A percentile compares a stretch with the other conserved stretches of the same genome.
phyloP scores from a whole-genome alignment of 2,888 invertebrate species.

The Ichneumon xanthorius region DNA sequence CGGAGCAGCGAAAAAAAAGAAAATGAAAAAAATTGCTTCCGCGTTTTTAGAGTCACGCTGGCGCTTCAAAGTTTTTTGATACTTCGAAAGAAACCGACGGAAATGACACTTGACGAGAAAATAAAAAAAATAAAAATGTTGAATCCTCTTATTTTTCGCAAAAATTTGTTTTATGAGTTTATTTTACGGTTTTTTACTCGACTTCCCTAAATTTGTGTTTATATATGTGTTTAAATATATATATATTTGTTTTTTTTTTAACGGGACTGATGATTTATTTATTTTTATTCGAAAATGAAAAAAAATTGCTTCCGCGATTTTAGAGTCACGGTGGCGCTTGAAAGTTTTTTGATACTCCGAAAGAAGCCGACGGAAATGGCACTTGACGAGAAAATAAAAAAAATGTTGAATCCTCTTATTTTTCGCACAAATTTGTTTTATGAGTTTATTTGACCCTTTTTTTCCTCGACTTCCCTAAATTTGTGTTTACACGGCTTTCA shows the following conservation, averaged over 20 bases:
- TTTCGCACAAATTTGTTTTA: not conserved
- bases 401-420: not conserved
- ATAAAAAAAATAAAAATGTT: too few relatives aligned
- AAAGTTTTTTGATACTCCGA: constrained; percentile 25
- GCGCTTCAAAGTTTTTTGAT: constrained; percentile 53
- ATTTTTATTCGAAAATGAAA: not conserved
- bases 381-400: not conserved
- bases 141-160: not conserved
- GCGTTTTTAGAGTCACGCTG: constrained; percentile 65
- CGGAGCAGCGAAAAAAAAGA: constrained; percentile 7
- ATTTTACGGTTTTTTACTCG: not conserved
- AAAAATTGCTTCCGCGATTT: constrained; percentile 62
- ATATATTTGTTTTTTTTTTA: too few relatives aligned
- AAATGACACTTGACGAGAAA: constrained; percentile 1
- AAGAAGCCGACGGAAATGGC: not conserved
- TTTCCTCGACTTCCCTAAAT: constrained; percentile 1
- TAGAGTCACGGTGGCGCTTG: constrained; percentile 66
- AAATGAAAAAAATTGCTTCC: constrained; percentile 50
- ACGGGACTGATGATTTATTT: too few relatives aligned
- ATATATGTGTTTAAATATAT: not conserved
- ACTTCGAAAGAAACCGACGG: constrained; percentile 1
- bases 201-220: constrained; percentile 9
- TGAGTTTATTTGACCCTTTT: not conserved
- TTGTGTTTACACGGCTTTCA: constrained; percentile 20
- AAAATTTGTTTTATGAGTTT: not conserved